Percentiles rank a stretch among this genome's conserved stretches.
Conservation (phyloP, 2,113 vertebrate genomes). For the Dendrocopos noguchii region DNA sequence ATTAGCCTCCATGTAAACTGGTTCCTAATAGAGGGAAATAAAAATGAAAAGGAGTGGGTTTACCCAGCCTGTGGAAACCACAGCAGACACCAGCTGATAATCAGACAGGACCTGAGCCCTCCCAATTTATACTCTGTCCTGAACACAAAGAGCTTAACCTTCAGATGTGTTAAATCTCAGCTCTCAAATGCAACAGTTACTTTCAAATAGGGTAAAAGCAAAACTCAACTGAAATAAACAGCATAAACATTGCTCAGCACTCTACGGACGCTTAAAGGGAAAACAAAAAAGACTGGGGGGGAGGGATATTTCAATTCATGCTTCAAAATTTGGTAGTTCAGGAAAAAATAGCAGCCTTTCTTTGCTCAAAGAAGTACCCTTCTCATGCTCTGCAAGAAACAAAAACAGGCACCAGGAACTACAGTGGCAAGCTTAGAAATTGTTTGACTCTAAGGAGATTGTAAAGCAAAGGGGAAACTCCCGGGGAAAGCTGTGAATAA, state of each 20-base stretch:
- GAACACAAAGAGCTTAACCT: background rate
- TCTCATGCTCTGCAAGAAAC: conserved; percentile 7
- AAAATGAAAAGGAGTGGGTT: background rate
- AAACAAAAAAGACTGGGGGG: background rate
- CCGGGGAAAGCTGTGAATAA: conserved; percentile 18
- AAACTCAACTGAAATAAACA: background rate
- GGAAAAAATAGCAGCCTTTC: background rate
- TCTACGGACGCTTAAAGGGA: background rate
- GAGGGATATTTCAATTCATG: background rate
- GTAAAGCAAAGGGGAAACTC: conserved; percentile 29
- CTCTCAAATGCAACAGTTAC: background rate
- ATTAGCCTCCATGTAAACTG: background rate
- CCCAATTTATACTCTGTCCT: background rate
- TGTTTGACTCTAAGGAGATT: conserved; percentile 11
- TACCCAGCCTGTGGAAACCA: background rate
- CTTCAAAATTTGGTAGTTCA: background rate
- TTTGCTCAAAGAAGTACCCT: conserved; percentile 8
- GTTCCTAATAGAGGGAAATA: background rate
- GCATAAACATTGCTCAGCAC: background rate
- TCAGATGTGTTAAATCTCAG: background rate
- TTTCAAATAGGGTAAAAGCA: background rate
- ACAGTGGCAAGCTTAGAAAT: conserved; percentile 34
- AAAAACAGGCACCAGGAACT: conserved; percentile 20
- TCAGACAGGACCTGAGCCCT: background rate
- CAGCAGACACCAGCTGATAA: background rate